Base-by-base conservation (phyloP, 2,888 invertebrate species). In the Cistogaster globosa region DNA sequence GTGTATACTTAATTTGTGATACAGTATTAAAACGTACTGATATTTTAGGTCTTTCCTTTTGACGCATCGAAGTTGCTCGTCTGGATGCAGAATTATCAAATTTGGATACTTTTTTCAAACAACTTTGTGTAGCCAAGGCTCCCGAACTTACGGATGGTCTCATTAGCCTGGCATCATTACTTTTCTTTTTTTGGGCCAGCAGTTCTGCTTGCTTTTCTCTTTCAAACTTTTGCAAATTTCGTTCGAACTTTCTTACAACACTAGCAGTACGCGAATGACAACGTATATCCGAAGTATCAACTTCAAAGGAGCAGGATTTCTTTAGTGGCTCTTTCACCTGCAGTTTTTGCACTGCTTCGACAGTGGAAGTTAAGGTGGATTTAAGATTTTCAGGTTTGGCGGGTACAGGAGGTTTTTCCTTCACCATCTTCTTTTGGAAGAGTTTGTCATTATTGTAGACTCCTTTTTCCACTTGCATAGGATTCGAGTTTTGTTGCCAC, bases 31-130 rank as follows among this genome's bases (percentile, higher is more conserved):
- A 92, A 14, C 92, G 90, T 12, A 92, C 93, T 6, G 92, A 92
- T 51, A 91, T 91, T 89, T 94, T 93, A 45, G 92, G 91, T 1
- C 92, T 90, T 60, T 94, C 93, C 83, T 94, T 94, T 48, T 94
- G 92, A 88, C 94, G 94, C 62, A 94, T 94, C 22, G 95, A 95
- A 5, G 95, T 95, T 11, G 95, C 95, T 55, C 96, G 93, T 71
- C 95, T 94, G 0, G 95, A 94, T 0, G 96, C 95, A 90, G 96
- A 88, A 51, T 87, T 89, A 62, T 91, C 91, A 67, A 91, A 91
- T 36, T 91, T 92, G 3, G 92, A 92, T 16, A 91, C 90, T 57
- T 92, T 92, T 81, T 92, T 92, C 9, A 92, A 88, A 78, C 92
- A 92, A 69, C 92, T 92, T 68, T 91, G 90, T 1, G 89, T 88